Conservation (phyloP, 2,797 vertebrate species). For the Melanotaenia nigrans region DNA sequence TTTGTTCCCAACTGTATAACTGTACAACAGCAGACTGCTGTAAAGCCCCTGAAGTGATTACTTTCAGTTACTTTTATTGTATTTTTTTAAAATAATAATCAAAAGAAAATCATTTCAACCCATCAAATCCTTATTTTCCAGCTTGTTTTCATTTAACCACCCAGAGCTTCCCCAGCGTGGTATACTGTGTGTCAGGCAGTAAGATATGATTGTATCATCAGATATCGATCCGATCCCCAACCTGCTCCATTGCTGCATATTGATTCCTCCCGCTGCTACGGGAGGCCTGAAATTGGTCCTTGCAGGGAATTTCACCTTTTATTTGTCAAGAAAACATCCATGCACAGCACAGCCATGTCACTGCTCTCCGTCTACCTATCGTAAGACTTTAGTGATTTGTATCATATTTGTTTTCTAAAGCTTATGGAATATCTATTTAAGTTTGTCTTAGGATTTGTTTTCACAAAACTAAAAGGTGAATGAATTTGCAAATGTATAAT, state of each 20-base stretch:
- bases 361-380: conserved; percentile 26
- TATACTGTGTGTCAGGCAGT: conserved; percentile 68
- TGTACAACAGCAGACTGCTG: not conserved
- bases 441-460: conserved; percentile 23
- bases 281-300: conserved; percentile 75
- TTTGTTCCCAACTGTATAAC: not conserved
- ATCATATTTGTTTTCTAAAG: conserved; percentile 11
- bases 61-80: conserved; percentile 29
- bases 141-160: conserved; percentile 53
- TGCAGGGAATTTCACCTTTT: conserved; percentile 69
- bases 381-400: conserved; percentile 21
- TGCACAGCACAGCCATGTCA: conserved; percentile 67
- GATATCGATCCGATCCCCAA: conserved; percentile 71
- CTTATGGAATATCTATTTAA: conserved; percentile 14
- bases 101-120: conserved; percentile 20
- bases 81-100: conserved; percentile 31
- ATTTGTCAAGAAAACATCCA: conserved; percentile 78
- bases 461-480: conserved; percentile 1
- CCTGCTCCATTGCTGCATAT: conserved; percentile 70
- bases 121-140: conserved; percentile 43
- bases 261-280: conserved; percentile 72
- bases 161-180: conserved; percentile 32
- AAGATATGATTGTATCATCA: conserved; percentile 83
- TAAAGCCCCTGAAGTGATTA: conserved; percentile 11
- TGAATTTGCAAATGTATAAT: not conserved